Base-by-base conservation (phyloP, 1,140 invertebrate genomes). In the Drosophila mayri region DNA sequence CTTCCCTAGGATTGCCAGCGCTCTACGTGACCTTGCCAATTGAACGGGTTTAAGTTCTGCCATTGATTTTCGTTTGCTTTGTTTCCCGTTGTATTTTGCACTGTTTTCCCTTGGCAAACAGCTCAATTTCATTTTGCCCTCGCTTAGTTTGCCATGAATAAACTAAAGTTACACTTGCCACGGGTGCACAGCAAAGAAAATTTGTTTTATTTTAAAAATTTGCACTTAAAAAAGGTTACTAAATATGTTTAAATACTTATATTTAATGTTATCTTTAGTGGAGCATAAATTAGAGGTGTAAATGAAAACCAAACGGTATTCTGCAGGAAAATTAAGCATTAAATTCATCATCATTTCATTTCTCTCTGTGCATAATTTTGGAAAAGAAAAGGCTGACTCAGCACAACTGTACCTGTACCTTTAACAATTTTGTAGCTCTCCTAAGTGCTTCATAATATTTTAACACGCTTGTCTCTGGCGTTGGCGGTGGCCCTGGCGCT, bases 401-500 rank as follows among this genome's bases (percentile, higher is more conserved):
- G 60, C 58, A 50, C 76, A 80, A 74, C 76, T 83, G 83, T 82
- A 88, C 66, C 66, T 54, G 46, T 41, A 35, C 37, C 46, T 38
- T 38, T n/a, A 44, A 49, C 76, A 64, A 71, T 86, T 87, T 82
- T 72, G 79, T 79, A 72, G 79, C 66, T 38, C 61, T 65, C 63
- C 66, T 87, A 87, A 88, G 84, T 88, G 84, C 84, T 88, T 88
- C 80, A 88, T 88, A 88, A 88, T 84, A 88, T 90, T 88, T 88
- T 88, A 88, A 88, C 84, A 81, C 80, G 65, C 67, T 74, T 57
- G 77, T 77, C 73, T 60, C 60, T 75, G 60, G 12, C 20, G 12
- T 47, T 71, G 76, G 54, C 54, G 30, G 28, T 37, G 54, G 55
- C 18, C 30, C 49, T 18, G 49, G 49, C 11, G 0, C 49, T 32